Evolutionary conservation across 2,797 vertebrate genomes (phyloP).

Genomic region (Cyclopterus lumpus): DNA sequence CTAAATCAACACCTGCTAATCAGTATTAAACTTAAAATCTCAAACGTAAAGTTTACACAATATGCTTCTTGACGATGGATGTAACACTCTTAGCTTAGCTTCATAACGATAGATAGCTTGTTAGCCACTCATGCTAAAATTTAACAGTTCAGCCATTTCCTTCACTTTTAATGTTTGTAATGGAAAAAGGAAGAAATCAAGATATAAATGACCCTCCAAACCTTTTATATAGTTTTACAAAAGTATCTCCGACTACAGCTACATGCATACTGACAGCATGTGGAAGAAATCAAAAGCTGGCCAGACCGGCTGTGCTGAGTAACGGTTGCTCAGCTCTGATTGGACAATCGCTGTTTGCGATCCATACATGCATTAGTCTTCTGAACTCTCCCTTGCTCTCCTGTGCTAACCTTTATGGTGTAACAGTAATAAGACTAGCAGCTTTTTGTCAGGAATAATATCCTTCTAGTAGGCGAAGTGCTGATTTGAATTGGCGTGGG

Average conservation of each 20-base stretch:
- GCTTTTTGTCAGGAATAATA: slow-evolving; percentile 68
- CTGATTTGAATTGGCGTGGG: slow-evolving; percentile 53
- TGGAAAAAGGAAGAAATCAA: neutral
- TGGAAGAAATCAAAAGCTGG: neutral
- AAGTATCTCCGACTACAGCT: neutral
- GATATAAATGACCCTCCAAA: neutral
- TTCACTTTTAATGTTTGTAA: neutral
- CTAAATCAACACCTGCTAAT: neutral
- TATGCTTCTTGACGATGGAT: too few species aligned
- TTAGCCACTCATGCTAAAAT: neutral
- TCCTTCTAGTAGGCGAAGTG: slow-evolving; percentile 15
- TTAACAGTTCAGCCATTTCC: neutral
- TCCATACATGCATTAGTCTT: neutral
- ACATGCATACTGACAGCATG: neutral
- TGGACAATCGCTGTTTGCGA: neutral
- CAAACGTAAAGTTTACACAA: neutral
- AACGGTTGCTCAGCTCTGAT: neutral
- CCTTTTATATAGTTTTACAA: neutral
- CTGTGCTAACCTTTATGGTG: slow-evolving; percentile 20
- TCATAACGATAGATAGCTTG: too few species aligned
- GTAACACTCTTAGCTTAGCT: too few species aligned
- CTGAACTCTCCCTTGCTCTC: slow-evolving; percentile 1
- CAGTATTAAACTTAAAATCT: neutral
- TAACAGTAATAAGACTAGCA: slow-evolving; percentile 45
- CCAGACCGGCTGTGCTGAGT: neutral